phyloP scores from a whole-genome alignment of 2,113 vertebrate genomes.

The Scatophagus argus region DNA sequence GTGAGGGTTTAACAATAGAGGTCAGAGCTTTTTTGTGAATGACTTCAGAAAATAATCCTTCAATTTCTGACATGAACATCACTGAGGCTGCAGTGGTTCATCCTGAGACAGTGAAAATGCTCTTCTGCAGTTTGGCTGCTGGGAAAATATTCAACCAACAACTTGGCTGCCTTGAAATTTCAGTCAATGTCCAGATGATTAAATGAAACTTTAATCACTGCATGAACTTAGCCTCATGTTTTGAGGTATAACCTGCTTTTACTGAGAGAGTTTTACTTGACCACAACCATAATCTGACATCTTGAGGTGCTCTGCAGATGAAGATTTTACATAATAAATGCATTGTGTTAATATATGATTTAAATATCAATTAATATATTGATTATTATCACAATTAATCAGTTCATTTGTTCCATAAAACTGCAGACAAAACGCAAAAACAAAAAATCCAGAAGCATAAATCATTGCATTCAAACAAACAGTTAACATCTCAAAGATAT shows the following conservation, averaged over 20 bases:
- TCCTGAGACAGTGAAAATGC: not conserved
- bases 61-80: conserved; percentile 41
- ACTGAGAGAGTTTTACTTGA: not conserved
- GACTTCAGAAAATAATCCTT: conserved; percentile 56
- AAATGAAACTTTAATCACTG: not conserved
- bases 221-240: not conserved
- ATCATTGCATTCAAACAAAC: not conserved
- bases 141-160: not conserved
- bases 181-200: not conserved
- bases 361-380: not conserved
- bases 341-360: no score
- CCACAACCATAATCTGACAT: not conserved
- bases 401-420: not conserved
- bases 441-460: not conserved
- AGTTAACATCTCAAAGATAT: not conserved
- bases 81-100: conserved; percentile 8
- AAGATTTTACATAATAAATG: not conserved
- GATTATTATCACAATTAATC: not conserved
- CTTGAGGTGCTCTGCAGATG: no score
- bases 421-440: not conserved
- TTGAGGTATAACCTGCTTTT: not conserved
- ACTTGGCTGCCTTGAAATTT: not conserved
- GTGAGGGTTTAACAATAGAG: conserved; percentile 39
- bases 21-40: conserved; percentile 36
- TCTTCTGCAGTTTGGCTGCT: not conserved